These are phyloP conservation scores for Platycheirus rosarum DNA, from an alignment of 2,888 invertebrate species.

Conservation along the genomic window DNA sequence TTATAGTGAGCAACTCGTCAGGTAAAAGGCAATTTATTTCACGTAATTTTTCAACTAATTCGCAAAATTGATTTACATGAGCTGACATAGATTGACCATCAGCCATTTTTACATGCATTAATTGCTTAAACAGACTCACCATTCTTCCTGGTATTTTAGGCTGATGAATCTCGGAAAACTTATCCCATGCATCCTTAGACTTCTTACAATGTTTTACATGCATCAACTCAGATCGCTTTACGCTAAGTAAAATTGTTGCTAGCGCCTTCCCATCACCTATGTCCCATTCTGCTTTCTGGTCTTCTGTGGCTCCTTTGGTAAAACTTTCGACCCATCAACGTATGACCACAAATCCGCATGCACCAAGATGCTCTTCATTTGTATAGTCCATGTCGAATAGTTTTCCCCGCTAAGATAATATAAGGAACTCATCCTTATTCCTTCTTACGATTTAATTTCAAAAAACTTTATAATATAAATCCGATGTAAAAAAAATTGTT, in stretches of 20 bases:
- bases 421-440: slow-evolving; percentile 23
- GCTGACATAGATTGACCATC: background rate
- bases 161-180: slow-evolving; percentile 77
- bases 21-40: too few species aligned
- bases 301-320: background rate
- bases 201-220: slow-evolving; percentile 76
- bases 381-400: slow-evolving; percentile 1
- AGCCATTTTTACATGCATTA: slow-evolving; percentile 57
- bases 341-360: slow-evolving; percentile 9
- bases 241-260: slow-evolving; percentile 1
- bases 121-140: slow-evolving; percentile 37
- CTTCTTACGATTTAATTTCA: too few species aligned
- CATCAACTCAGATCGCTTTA: slow-evolving; percentile 75
- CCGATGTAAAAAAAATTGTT: too few species aligned
- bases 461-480: too few species aligned
- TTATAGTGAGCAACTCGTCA: slow-evolving; percentile 42
- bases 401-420: slow-evolving; percentile 4
- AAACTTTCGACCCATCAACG: background rate
- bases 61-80: background rate
- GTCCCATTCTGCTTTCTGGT: background rate
- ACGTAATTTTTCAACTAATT: too few species aligned
- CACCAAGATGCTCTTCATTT: slow-evolving; percentile 2
- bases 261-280: slow-evolving; percentile 1
- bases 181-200: slow-evolving; percentile 78
- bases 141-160: slow-evolving; percentile 76